Percentiles rank a stretch among this genome's conserved stretches.
Conservation (phyloP, 2,113 vertebrate genomes). For the Indicator indicator region DNA sequence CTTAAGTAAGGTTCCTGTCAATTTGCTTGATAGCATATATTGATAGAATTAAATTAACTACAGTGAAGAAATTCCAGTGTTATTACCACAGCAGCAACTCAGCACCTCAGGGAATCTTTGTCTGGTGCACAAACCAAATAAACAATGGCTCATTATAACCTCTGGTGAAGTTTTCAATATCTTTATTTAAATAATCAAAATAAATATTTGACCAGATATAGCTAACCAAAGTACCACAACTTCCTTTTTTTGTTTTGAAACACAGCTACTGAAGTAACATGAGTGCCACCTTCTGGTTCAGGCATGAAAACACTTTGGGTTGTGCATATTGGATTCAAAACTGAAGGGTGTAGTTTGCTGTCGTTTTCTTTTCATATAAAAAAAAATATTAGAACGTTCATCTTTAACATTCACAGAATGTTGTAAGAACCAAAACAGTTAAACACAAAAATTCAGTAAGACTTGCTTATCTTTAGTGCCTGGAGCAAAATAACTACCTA, state of each 20-base stretch:
- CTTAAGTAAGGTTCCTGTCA: neutral
- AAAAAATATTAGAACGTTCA: neutral
- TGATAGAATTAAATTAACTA: neutral
- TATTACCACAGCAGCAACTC: neutral
- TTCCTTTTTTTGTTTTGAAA: neutral
- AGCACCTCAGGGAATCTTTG: neutral
- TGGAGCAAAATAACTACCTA: neutral
- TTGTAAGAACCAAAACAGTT: neutral
- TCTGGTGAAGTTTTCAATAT: neutral
- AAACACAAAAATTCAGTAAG: neutral
- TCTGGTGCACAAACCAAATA: neutral
- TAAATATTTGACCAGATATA: slow-evolving; percentile 22
- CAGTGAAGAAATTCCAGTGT: neutral
- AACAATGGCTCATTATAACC: neutral
- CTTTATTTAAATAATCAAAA: slow-evolving; percentile 64
- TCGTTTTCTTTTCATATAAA: neutral
- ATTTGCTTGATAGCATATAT: neutral
- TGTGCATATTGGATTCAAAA: neutral
- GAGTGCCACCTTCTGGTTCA: slow-evolving; percentile 60
- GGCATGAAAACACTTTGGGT: neutral
- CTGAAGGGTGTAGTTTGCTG: neutral
- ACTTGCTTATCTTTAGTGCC: neutral
- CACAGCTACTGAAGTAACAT: neutral
- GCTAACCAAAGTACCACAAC: neutral
- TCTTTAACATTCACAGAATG: neutral